Conservation (phyloP, 2,888 invertebrate genomes). For the Gerosis bhagava region DNA sequence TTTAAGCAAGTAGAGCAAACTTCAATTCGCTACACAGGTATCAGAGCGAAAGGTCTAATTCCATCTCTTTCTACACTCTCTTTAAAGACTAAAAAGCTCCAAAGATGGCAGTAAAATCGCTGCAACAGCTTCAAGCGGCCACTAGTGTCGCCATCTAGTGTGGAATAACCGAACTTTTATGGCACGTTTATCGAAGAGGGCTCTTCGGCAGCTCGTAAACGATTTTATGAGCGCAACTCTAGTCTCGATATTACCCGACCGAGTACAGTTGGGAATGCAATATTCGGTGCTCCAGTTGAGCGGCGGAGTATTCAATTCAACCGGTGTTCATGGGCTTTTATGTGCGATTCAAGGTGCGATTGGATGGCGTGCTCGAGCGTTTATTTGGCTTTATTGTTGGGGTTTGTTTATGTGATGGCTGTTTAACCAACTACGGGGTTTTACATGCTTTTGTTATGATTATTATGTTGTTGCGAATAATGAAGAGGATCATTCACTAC, state of each 20-base stretch:
- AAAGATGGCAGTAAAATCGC: slow-evolving; percentile 82
- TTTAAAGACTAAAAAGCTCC: slow-evolving; percentile 75
- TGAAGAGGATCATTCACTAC: slow-evolving; percentile 49
- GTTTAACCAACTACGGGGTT: slow-evolving; percentile 80
- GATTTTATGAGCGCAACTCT: slow-evolving; percentile 79
- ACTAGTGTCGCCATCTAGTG: slow-evolving; percentile 80
- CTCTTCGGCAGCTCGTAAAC: slow-evolving; percentile 82
- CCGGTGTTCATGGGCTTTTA: slow-evolving; percentile 79
- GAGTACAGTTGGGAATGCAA: slow-evolving; percentile 73
- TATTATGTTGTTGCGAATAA: slow-evolving; percentile 76
- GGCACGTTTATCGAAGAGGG: slow-evolving; percentile 80
- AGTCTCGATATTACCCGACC: slow-evolving; percentile 77
- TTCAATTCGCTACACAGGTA: slow-evolving; percentile 40
- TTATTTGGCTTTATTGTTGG: slow-evolving; percentile 82
- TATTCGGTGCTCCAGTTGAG: slow-evolving; percentile 75
- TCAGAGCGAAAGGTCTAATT: slow-evolving; percentile 41
- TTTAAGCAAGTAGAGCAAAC: slow-evolving; percentile 40
- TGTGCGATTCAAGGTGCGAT: slow-evolving; percentile 82
- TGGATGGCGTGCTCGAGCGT: slow-evolving; percentile 81
- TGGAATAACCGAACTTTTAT: slow-evolving; percentile 79
- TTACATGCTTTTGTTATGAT: slow-evolving; percentile 79
- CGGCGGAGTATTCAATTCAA: slow-evolving; percentile 75
- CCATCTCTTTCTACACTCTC: slow-evolving; percentile 48
- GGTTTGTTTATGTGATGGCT: slow-evolving; percentile 82
- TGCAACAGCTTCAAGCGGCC: slow-evolving; percentile 71